Base-by-base conservation (phyloP, 2,797 vertebrate genomes). In the Poeciliopsis paucimaculata region DNA sequence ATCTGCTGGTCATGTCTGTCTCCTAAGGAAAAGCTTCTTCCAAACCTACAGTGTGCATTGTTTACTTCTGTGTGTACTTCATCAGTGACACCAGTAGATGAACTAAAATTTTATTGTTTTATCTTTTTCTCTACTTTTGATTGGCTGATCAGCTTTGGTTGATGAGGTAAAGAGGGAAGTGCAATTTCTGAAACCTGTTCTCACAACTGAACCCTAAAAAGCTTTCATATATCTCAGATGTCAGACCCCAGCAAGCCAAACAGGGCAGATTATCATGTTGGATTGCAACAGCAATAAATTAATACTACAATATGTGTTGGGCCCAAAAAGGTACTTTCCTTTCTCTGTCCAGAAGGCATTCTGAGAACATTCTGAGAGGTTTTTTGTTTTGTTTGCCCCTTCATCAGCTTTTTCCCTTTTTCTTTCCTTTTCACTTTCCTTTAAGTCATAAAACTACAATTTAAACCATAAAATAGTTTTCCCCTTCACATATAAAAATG, bases 1-100 rank as follows among this genome's bases (percentile, higher is more conserved):
- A 94, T 94, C 94, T 93, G 93, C 89, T 73, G 77, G 83, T 85
- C 82, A 85, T 82, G 91, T 89, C 88, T 90, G 71, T 84, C 82
- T 83, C 91, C 89, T 87, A 72, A 9, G 87, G 84, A 75, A 87
- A 87, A 80, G 84, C 72, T 82, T 76, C 76, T 49, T 39, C 74
- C 60, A 46, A 53, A 62, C 81, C 34, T 34, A n/a, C 53, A 79
- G 82, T 78, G 73, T 77, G 45, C 36, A 7, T 34, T 43, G 43
- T 76, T 78, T 76, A 57, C 34, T 60, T 77, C 12, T n/a, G 47
- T 15, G 28, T 45, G 64, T 28, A 55, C 77, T 73, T 73, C 72
- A 57, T 39, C 2, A 46, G 57, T 15, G 31, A 77, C 60, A 84
- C 73, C 72, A 76, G 77, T 68, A 45, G 68, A 64, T 53, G 43